phyloP scores from a whole-genome alignment of 2,797 vertebrate genomes.

The Sternarchorhynchus goeldii region DNA sequence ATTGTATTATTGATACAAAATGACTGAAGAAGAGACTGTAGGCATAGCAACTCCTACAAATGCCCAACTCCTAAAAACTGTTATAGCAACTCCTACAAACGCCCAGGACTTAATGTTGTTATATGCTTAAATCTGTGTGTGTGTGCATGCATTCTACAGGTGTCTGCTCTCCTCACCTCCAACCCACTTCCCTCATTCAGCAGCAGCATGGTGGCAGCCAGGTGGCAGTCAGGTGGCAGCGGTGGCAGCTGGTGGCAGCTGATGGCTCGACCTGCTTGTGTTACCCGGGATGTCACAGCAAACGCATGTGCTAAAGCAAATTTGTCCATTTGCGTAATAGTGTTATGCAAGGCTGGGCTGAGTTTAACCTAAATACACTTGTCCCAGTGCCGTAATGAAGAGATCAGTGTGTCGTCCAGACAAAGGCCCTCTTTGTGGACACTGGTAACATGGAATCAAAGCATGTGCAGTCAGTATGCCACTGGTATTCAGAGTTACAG shows the following conservation, averaged over 20 bases:
- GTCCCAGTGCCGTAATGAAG: conserved; percentile 25
- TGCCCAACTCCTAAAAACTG: neutral
- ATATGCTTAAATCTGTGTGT: neutral
- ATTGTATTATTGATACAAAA: too few relatives aligned
- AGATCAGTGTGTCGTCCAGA: conserved; percentile 24
- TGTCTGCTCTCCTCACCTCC: conserved; percentile 25
- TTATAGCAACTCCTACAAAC: neutral
- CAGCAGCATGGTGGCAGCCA: conserved; percentile 12
- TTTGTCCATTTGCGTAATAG: conserved; percentile 43
- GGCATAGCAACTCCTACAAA: too few relatives aligned
- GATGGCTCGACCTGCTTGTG: conserved; percentile 44
- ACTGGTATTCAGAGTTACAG: neutral
- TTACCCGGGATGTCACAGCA: conserved; percentile 33
- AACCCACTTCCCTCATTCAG: conserved; percentile 38
- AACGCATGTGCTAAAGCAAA: conserved; percentile 32
- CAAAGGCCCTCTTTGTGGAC: conserved; percentile 35
- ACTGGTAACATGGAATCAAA: conserved; percentile 32
- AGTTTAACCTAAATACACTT: conserved; percentile 27
- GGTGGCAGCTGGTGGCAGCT: conserved; percentile 28
- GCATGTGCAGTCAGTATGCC: conserved; percentile 14
- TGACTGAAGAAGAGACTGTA: too few relatives aligned
- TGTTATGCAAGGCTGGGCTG: conserved; percentile 37
- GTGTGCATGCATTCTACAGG: conserved; percentile 6
- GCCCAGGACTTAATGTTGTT: neutral
- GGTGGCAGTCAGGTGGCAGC: conserved; percentile 8